Evolutionary conservation across 2,888 invertebrate genomes (phyloP).

Genomic region (Opisthograptis luteolata): DNA sequence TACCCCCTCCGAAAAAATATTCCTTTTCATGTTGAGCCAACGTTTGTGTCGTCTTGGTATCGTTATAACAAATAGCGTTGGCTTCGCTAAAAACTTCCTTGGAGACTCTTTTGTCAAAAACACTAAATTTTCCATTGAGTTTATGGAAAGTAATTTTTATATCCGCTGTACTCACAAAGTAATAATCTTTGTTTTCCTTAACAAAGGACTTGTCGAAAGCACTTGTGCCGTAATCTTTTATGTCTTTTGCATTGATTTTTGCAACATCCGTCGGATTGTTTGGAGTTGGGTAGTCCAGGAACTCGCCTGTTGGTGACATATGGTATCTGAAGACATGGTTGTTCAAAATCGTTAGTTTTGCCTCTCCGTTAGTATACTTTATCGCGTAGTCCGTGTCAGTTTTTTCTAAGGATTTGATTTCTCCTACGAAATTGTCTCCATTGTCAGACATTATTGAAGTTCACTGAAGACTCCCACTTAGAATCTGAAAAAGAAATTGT

Average conservation of each 20-base stretch:
- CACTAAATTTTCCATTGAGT: slow-evolving; percentile 56
- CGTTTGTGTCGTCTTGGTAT: slow-evolving; percentile 54
- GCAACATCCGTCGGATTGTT: slow-evolving; percentile 60
- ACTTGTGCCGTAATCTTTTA: slow-evolving; percentile 58
- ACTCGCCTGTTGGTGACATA: slow-evolving; percentile 66
- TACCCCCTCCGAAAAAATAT: slow-evolving; percentile 75
- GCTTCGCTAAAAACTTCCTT: slow-evolving; percentile 64
- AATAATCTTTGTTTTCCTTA: slow-evolving; percentile 46
- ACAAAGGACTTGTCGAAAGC: slow-evolving; percentile 59
- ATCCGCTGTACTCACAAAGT: slow-evolving; percentile 58
- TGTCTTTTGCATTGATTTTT: slow-evolving; percentile 61
- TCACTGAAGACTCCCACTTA: not conserved
- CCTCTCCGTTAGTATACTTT: slow-evolving; percentile 62
- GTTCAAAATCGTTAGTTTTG: slow-evolving; percentile 64
- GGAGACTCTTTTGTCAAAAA: slow-evolving; percentile 59
- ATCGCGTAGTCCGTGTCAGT: slow-evolving; percentile 54
- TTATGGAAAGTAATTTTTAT: slow-evolving; percentile 65
- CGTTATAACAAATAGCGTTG: slow-evolving; percentile 54
- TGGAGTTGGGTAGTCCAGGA: slow-evolving; percentile 67
- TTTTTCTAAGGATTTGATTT: slow-evolving; percentile 57
- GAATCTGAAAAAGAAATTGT: slow-evolving; percentile 19
- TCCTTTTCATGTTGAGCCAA: slow-evolving; percentile 59
- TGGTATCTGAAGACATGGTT: slow-evolving; percentile 71
- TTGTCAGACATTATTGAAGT: slow-evolving; percentile 26
- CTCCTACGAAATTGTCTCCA: slow-evolving; percentile 41